Conservation (phyloP, 2,888 invertebrate genomes). For the Timema cristinae region DNA sequence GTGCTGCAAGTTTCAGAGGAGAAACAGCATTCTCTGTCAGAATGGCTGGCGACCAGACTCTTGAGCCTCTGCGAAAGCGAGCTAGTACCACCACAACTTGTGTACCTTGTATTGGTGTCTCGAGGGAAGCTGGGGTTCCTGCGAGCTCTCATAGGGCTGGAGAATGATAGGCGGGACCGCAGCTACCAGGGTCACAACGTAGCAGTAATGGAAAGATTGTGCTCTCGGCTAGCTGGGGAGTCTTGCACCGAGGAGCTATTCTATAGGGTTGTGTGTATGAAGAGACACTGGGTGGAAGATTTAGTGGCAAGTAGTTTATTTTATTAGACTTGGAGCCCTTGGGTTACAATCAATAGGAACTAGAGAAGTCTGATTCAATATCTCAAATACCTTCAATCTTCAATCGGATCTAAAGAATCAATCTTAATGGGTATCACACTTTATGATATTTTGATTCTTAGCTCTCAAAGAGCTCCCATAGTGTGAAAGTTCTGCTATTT, state of each 20-base stretch:
- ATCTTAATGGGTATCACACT: too few species aligned
- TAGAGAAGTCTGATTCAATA: too few species aligned
- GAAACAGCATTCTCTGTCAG: not conserved
- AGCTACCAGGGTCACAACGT: not conserved
- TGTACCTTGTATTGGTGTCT: not conserved
- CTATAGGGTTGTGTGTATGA: not conserved
- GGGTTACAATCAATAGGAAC: too few species aligned
- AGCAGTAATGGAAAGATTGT: not conserved
- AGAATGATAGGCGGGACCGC: not conserved
- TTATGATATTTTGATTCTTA: too few species aligned
- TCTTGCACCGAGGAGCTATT: not conserved
- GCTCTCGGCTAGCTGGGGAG: not conserved
- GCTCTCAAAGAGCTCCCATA: too few species aligned
- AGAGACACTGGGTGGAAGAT: conserved; percentile 6
- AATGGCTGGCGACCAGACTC: not conserved
- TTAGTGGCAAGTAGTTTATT: not conserved
- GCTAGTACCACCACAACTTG: not conserved
- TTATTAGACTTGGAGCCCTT: too few species aligned
- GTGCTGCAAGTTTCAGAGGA: not conserved
- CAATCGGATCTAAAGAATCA: too few species aligned
- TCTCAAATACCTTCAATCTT: too few species aligned
- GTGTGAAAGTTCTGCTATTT: too few species aligned
- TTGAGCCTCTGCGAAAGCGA: not conserved
- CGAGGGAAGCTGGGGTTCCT: conserved; percentile 5
- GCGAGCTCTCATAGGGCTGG: not conserved